phyloP scores from a whole-genome alignment of 2,113 vertebrate genomes.

The Fregetta grallaria region DNA sequence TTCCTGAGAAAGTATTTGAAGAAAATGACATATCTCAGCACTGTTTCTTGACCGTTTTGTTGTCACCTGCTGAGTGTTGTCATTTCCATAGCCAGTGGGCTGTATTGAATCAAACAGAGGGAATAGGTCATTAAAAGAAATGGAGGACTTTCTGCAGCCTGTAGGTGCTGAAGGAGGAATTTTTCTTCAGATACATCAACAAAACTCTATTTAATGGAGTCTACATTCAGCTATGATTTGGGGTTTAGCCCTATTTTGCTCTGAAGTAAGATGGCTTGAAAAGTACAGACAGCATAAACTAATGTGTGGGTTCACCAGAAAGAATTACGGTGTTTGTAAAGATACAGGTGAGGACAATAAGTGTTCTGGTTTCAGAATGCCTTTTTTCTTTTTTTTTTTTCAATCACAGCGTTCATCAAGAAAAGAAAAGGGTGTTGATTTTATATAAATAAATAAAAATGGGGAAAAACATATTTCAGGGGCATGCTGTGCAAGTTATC shows the following conservation, averaged over 20 bases:
- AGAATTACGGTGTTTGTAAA: slow-evolving; percentile 3
- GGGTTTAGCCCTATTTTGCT: slow-evolving; percentile 44
- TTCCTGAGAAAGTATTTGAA: slow-evolving; percentile 74
- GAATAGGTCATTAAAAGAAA: slow-evolving; percentile 81
- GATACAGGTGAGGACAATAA: neutral
- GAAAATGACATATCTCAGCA: slow-evolving; percentile 78
- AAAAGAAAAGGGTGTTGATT: neutral
- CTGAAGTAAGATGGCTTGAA: slow-evolving; percentile 50
- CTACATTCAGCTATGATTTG: slow-evolving; percentile 43
- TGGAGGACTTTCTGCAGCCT: slow-evolving; percentile 70
- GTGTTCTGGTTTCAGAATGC: neutral
- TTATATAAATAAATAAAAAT: slow-evolving; percentile 38
- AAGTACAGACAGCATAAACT: slow-evolving; percentile 41
- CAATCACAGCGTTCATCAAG: neutral
- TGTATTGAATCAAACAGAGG: slow-evolving; percentile 77
- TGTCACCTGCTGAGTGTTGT: slow-evolving; percentile 79
- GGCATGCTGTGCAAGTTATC: neutral
- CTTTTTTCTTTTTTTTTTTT: neutral
- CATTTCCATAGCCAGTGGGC: slow-evolving; percentile 81
- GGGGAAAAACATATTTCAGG: neutral
- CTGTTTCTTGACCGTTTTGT: slow-evolving; percentile 79
- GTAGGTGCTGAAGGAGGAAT: slow-evolving; percentile 38
- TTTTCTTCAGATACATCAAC: slow-evolving; percentile 48
- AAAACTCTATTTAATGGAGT: slow-evolving; percentile 52
- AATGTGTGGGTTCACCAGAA: neutral